Conservation (phyloP, 1,140 invertebrate genomes). For the Drosophila biarmipes region DNA sequence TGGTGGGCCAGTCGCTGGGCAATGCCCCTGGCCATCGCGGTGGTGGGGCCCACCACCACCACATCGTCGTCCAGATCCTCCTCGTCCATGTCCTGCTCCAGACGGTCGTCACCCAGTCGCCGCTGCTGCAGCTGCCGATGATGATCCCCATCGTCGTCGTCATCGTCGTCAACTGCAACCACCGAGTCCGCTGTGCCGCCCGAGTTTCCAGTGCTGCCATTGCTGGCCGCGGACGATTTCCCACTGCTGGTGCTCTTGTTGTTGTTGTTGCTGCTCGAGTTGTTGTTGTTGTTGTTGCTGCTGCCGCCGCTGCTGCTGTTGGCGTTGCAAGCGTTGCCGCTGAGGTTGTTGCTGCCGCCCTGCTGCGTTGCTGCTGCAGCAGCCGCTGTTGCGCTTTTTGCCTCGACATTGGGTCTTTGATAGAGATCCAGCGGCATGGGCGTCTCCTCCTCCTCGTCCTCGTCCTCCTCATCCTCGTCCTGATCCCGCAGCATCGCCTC, state of each 20-base stretch:
- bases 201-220: slow-evolving; percentile 25
- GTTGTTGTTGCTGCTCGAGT: slow-evolving; percentile 14
- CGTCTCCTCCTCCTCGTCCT: slow-evolving; percentile 68
- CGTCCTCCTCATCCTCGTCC: slow-evolving; percentile 36
- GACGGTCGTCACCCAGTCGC: slow-evolving; percentile 7
- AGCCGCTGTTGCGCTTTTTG: slow-evolving; percentile 31
- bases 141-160: slow-evolving; percentile 37
- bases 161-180: slow-evolving; percentile 55
- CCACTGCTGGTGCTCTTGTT: slow-evolving; percentile 44
- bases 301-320: slow-evolving; percentile 22
- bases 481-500: slow-evolving; percentile 33
- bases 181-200: slow-evolving; percentile 24
- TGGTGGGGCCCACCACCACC: slow-evolving; percentile 35
- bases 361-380: slow-evolving; percentile 38
- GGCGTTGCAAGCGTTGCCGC: slow-evolving; percentile 29
- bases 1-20: slow-evolving; percentile 62
- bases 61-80: slow-evolving; percentile 51
- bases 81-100: slow-evolving; percentile 23
- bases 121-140: not conserved
- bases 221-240: slow-evolving; percentile 54
- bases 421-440: slow-evolving; percentile 82
- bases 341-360: slow-evolving; percentile 21
- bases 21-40: slow-evolving; percentile 53
- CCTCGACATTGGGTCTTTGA: slow-evolving; percentile 66
- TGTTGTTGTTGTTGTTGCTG: slow-evolving; percentile 10